Evolutionary conservation across 37 sponge, comb jelly and placozoan genomes (phyloP).

Genomic region (Cladorhizidae sp.): DNA sequence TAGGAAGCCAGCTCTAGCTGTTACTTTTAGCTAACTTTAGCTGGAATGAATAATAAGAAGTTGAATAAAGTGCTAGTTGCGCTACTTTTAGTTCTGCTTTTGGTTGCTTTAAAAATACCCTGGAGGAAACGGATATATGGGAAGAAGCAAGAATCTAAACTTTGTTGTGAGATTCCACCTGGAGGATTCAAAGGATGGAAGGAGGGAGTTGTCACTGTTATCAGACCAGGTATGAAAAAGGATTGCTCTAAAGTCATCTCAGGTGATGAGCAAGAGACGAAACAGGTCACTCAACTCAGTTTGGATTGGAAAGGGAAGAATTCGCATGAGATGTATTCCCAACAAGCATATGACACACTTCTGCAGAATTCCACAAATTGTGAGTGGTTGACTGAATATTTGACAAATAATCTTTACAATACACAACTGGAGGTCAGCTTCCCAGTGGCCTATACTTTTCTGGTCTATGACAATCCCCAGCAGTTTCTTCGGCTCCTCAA

Average conservation of each 20-base stretch:
- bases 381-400: neutral
- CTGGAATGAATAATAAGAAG: too few species aligned
- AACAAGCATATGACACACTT: neutral
- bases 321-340: neutral
- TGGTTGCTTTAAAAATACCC: too few species aligned
- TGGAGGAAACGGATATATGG: too few species aligned
- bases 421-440: slow-evolving; percentile 16
- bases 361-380: neutral
- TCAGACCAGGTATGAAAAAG: neutral
- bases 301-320: neutral
- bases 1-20: too few species aligned
- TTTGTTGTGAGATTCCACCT: neutral
- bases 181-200: slow-evolving; percentile 19
- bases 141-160: too few species aligned
- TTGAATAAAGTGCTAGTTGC: too few species aligned
- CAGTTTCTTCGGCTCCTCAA: slow-evolving; percentile 34
- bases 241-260: slow-evolving; percentile 15
- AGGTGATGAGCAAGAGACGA: neutral
- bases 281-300: neutral
- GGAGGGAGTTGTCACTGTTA: slow-evolving; percentile 14
- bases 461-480: slow-evolving; percentile 11
- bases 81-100: too few species aligned
- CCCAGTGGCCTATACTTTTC: slow-evolving; percentile 27
- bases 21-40: too few species aligned
- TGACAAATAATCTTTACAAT: slow-evolving; percentile 31